Evolutionary conservation across 1,140 invertebrate species (phyloP).

Genomic region (Anastrepha ludens): DNA sequence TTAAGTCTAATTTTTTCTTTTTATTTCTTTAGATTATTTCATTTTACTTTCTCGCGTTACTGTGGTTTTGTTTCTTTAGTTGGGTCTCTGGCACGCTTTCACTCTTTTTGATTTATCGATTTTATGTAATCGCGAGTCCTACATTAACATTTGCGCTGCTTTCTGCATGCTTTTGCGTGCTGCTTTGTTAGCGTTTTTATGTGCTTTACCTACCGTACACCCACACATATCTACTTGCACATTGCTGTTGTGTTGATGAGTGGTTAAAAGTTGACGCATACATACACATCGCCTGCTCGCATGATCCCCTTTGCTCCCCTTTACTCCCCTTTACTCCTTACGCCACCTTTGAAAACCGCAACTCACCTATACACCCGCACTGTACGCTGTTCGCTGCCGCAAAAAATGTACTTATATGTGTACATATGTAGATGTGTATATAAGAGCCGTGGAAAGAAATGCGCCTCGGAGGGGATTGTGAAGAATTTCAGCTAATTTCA

Average conservation of each 20-base stretch:
- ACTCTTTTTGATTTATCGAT: conserved; percentile 29
- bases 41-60: no score
- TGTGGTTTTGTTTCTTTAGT: no score
- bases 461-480: no score
- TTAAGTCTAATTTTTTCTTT: no score
- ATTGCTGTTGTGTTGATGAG: not conserved
- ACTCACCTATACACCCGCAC: not conserved
- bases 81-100: not conserved
- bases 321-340: not conserved
- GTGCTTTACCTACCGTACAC: not conserved
- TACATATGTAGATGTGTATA: not conserved
- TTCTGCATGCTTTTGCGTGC: conserved; percentile 14
- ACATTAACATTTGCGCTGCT: conserved; percentile 20
- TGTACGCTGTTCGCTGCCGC: not conserved
- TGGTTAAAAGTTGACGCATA: conserved; percentile 18
- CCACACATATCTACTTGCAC: not conserved
- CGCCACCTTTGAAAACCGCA: not conserved
- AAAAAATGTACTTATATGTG: not conserved
- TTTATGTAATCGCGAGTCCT: conserved; percentile 25
- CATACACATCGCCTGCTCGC: not conserved
- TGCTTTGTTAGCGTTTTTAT: not conserved
- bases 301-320: not conserved
- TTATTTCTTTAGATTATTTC: no score
- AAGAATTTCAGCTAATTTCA: no score
- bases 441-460: no score